phyloP scores from a whole-genome alignment of 35 echinoderm and acorn worm genomes.

The Chiridota heheva region DNA sequence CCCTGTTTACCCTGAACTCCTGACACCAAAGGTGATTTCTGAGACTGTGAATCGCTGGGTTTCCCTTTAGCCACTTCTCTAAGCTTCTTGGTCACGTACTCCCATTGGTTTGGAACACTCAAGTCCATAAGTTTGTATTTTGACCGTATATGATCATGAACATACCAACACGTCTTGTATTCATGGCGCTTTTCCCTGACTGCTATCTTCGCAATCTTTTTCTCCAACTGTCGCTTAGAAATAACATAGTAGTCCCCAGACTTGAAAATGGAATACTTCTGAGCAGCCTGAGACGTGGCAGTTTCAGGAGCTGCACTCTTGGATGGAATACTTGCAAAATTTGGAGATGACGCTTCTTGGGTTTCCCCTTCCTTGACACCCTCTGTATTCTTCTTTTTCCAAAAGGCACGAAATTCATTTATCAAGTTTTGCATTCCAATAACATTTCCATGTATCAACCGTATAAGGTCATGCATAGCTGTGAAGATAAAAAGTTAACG shows the following conservation, averaged over 20 bases:
- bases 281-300: neutral
- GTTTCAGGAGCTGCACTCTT: neutral
- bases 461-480: conserved; percentile 92
- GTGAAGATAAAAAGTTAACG: conserved; percentile 1
- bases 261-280: neutral
- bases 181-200: conserved; percentile 65
- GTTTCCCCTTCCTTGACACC: too few species aligned
- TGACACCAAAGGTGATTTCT: too few species aligned
- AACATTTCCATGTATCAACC: conserved; percentile 88
- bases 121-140: conserved; percentile 66
- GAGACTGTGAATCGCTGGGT: too few species aligned
- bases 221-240: conserved; percentile 81
- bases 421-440: conserved; percentile 81
- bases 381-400: conserved; percentile 62
- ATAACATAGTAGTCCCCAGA: conserved; percentile 41
- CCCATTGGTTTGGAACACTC: conserved; percentile 69
- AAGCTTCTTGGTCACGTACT: conserved; percentile 38
- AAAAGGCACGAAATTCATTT: conserved; percentile 83
- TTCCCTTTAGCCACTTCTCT: neutral
- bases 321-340: neutral
- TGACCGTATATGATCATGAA: conserved; percentile 65
- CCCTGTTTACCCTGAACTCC: too few species aligned
- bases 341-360: neutral
- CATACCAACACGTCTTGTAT: conserved; percentile 90
- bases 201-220: conserved; percentile 81